Base-by-base conservation (phyloP, 2,888 invertebrate species). In the Seira sanloemensis region DNA sequence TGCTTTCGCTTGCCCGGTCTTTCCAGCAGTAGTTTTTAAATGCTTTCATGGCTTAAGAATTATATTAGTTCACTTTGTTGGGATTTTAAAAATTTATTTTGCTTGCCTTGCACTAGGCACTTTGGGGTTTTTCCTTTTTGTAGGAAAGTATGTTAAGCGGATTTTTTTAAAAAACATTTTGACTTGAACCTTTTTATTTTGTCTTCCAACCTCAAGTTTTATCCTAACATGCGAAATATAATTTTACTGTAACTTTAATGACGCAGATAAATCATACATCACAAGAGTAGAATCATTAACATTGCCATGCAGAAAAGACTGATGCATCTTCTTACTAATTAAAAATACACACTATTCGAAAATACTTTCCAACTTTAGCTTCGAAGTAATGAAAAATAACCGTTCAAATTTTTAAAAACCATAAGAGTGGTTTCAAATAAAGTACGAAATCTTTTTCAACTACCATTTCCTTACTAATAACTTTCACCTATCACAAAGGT, bases 261-360 rank as follows among this genome's bases (percentile, higher is more conserved):
- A 37, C 37, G 37, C 37, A 37, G 37, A 37, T 37, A 37, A 37
- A 37, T 7, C 37, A 37, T 37, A 37, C 12, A 37, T 37, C 37
- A 37, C 37, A 12, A n/a, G n/a, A n/a, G 37, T 37, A 37, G 37
- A 12, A 7, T 37, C 37, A 21, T 74, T 26, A 74, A 74, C 74
- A 74, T 74, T 65, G 62, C 74, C 73, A 46, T 77, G 82, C 73
- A 73, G 76, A 77, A 82, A 82, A 82, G 82, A 82, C 82, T 82
- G 82, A 82, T 67, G 82, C 77, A 77, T 82, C 73, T 76, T 69
- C 26, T 73, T 73, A 72, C 65, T 62, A 78, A 23, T 74, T 37
- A 4, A 37, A 37, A 37, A 37, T 7, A 37, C 4, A 37, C 37
- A 37, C 37, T n/a, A n/a, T n/a, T n/a, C n/a, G n/a, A n/a, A n/a